phyloP scores from a whole-genome alignment of 2,113 vertebrate species.

The Pituophis catenifer region DNA sequence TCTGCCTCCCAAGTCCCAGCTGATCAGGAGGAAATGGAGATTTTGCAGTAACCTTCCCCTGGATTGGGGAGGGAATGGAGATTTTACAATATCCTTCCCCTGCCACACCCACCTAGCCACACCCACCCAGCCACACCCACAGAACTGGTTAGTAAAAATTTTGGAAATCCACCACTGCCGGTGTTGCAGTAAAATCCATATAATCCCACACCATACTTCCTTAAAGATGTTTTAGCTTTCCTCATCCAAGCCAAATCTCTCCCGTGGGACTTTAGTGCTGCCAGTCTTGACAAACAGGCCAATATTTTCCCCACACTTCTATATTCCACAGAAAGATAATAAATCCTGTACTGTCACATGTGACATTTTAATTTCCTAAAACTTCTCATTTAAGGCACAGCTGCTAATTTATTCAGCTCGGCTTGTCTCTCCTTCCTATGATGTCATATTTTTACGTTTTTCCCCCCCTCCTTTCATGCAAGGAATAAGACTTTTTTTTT shows the following conservation, averaged over 20 bases:
- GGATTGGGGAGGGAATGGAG: no score
- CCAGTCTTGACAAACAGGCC: not conserved
- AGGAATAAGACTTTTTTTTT: not conserved
- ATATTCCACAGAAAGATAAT: not conserved
- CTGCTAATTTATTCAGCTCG: not conserved
- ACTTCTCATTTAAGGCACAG: not conserved
- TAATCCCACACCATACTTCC: not conserved
- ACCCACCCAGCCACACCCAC: no score
- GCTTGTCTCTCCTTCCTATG: not conserved
- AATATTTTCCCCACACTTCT: not conserved
- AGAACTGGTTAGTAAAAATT: no score
- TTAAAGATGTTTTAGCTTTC: not conserved
- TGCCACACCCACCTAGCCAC: no score
- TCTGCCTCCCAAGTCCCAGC: no score
- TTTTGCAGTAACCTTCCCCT: no score
- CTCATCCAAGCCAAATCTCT: not conserved
- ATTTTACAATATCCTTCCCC: no score
- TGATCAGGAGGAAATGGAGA: no score
- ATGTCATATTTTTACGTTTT: not conserved
- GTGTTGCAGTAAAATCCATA: not conserved
- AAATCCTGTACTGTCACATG: not conserved
- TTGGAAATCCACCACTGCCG: no score
- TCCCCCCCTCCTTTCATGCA: rapidly evolving
- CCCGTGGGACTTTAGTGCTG: not conserved
- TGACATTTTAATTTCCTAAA: not conserved